Base-by-base conservation (phyloP, 1,140 invertebrate species). In the Doryteuthis pealeii region DNA sequence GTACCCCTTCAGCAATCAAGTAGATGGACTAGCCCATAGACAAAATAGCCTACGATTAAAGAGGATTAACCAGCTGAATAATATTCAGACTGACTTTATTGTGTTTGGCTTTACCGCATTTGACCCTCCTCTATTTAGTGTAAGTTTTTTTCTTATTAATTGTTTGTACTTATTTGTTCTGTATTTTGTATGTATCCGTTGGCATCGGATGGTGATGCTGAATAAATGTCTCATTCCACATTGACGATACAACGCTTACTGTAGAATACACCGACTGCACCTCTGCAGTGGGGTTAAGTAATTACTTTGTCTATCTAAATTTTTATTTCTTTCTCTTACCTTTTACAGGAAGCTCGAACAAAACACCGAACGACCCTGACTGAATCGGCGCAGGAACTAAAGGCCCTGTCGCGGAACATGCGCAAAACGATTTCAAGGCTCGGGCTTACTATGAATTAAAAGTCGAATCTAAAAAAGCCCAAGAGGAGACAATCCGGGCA, bases 381-480 rank as follows among this genome's bases (percentile, higher is more conserved):
- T 77, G 95, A 96, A 83, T 94, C 94, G 0, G 95, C 94, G 58
- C 89, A 94, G 31, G 91, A 93, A 79, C 91, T 98, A 76, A 94
- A 97, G 82, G 88, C 91, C 65, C 90, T 96, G 72, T 92, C 92
- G 1, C 94, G 94, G 84, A 95, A 95, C 87, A 89, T 96, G 66
- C 94, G 95, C 43, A 91, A 90, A 80, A 96, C 93, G 86, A 95
- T 98, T 74, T 93, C 96, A 83, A 93, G 89, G 94, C 96, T 0
- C 89, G 95, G 75, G 95, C 96, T 14, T 99, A 96, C 87, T 97
- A 96, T 89, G 95, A 96, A 86, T 91, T 94, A 35, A 80, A 91
- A 43, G 90, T 92, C 79, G 88, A 91, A 68, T 91, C 93, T 1
- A 91, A 91, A 75, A 89, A 90, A 78, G 85, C 93, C 10, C 92